phyloP scores from a whole-genome alignment of 2,113 vertebrate species.

The Xyrauchen texanus region DNA sequence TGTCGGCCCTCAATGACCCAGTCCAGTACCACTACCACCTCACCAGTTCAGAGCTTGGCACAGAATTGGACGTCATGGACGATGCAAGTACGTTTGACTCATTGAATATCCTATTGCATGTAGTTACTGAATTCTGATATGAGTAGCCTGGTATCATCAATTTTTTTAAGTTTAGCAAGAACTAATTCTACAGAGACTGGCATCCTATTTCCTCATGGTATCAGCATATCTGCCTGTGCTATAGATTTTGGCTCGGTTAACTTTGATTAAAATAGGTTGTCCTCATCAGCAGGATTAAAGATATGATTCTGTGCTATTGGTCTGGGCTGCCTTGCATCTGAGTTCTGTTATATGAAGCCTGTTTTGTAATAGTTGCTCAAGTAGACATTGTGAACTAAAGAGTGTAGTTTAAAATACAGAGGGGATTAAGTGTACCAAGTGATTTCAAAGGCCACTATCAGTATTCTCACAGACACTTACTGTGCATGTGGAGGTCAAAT shows the following conservation, averaged over 20 bases:
- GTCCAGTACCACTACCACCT: constrained; percentile 87
- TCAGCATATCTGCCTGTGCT: constrained; percentile 53
- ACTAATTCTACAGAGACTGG: too few species aligned
- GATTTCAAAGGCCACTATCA: background rate
- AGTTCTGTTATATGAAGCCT: constrained; percentile 48
- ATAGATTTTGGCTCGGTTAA: constrained; percentile 51
- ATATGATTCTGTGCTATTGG: constrained; percentile 58
- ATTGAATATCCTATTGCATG: too few species aligned
- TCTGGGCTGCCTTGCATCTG: constrained; percentile 56
- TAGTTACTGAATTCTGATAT: too few species aligned
- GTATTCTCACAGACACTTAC: background rate
- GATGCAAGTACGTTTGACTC: constrained; percentile 87
- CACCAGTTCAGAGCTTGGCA: constrained; percentile 84
- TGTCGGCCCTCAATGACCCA: constrained; percentile 90
- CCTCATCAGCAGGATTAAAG: constrained; percentile 74
- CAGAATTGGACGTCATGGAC: constrained; percentile 93
- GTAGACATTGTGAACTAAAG: constrained; percentile 20
- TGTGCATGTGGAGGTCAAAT: too few species aligned
- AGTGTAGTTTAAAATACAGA: background rate
- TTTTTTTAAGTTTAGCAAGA: too few species aligned
- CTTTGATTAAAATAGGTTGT: constrained; percentile 72
- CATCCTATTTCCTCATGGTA: constrained; percentile 11
- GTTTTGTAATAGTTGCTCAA: constrained; percentile 64
- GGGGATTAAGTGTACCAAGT: constrained; percentile 10
- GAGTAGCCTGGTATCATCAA: too few species aligned